phyloP scores from a whole-genome alignment of 2,888 invertebrate species.

The Parapristionchus giblindavisi region DNA sequence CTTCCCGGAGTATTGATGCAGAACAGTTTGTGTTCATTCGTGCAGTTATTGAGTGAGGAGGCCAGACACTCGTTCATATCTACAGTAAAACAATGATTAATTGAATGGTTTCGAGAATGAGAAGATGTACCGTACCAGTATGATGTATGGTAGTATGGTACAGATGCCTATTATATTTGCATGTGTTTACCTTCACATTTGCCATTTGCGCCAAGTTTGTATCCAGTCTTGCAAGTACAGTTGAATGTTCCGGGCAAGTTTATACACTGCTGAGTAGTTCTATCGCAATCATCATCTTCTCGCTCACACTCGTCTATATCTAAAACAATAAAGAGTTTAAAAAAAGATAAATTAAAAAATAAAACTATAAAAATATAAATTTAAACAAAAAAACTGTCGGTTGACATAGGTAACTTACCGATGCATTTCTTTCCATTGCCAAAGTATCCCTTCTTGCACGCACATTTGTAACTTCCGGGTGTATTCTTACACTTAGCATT shows the following conservation, averaged over 20 bases:
- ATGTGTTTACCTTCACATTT: slow-evolving; percentile 20
- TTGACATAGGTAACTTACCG: no score
- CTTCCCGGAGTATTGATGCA: slow-evolving; percentile 22
- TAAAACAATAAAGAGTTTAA: no score
- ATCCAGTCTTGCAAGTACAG: slow-evolving; percentile 39
- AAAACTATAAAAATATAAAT: no score
- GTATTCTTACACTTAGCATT: slow-evolving; percentile 54
- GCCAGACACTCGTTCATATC: slow-evolving; percentile 36
- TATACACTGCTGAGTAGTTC: slow-evolving; percentile 28
- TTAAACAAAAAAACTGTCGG: no score
- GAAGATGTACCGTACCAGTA: no score
- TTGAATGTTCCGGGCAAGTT: slow-evolving; percentile 37
- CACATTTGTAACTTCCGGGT: slow-evolving; percentile 52
- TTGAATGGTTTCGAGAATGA: no score
- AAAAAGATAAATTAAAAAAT: neutral
- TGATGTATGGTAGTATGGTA: no score
- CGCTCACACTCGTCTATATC: slow-evolving; percentile 33
- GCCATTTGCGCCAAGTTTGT: slow-evolving; percentile 1
- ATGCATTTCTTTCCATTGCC: slow-evolving; percentile 20
- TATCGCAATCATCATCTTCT: slow-evolving; percentile 34
- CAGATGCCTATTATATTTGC: no score
- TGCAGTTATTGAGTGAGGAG: neutral
- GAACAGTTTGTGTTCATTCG: slow-evolving; percentile 11
- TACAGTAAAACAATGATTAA: neutral
- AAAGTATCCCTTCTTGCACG: slow-evolving; percentile 76